A percentile compares a stretch with the other conserved stretches of the same genome.
phyloP scores from a whole-genome alignment of 2,113 vertebrate species.

The Pomatostomus ruficeps region DNA sequence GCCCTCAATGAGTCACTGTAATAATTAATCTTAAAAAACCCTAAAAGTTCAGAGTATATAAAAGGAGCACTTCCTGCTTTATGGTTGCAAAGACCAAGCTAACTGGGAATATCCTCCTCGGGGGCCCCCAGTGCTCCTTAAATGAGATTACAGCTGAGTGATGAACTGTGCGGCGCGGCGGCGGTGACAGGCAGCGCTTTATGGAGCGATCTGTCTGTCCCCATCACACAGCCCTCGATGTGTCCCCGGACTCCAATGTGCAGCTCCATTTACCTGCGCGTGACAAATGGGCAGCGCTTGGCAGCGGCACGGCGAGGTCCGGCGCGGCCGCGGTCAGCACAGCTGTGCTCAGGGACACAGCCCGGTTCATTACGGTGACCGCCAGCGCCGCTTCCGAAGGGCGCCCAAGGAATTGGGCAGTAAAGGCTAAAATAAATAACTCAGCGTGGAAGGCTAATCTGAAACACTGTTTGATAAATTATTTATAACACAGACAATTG shows the following conservation, averaged over 20 bases:
- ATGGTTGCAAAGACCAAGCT: constrained; percentile 75
- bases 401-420: constrained; percentile 86
- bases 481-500: constrained; percentile 96
- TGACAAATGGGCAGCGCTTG: constrained; percentile 92
- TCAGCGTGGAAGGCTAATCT: constrained; percentile 77
- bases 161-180: constrained; percentile 60
- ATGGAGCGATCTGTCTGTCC: constrained; percentile 77
- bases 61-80: constrained; percentile 75
- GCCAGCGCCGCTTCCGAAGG: constrained; percentile 84
- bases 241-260: constrained; percentile 85
- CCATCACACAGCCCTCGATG: constrained; percentile 70
- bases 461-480: constrained; percentile 93
- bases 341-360: constrained; percentile 71
- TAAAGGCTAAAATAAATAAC: constrained; percentile 91
- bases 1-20: constrained; percentile 13
- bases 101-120: constrained; percentile 76
- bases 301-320: constrained; percentile 74
- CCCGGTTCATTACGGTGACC: constrained; percentile 92
- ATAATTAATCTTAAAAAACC: constrained; percentile 72
- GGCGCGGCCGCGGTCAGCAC: constrained; percentile 86
- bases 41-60: constrained; percentile 74
- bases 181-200: constrained; percentile 77
- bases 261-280: constrained; percentile 83
- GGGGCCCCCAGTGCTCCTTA: constrained; percentile 66
- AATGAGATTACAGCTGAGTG: constrained; percentile 77